Evolutionary conservation across 2,113 vertebrate genomes (phyloP).

Genomic region (Ctenodactylus gundi): DNA sequence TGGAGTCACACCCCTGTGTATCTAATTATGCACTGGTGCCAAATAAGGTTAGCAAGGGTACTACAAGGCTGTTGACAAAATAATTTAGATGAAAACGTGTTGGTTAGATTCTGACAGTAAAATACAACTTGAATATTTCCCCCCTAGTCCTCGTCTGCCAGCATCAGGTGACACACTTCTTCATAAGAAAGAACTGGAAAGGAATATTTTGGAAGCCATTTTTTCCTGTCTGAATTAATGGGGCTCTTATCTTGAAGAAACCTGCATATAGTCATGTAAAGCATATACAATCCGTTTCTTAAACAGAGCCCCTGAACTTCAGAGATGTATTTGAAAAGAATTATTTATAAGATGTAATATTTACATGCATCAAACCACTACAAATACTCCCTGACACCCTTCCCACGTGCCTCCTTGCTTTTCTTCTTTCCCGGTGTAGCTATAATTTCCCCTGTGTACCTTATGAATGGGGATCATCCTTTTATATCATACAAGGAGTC

Average conservation of each 20-base stretch:
- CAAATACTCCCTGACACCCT: conserved; percentile 64
- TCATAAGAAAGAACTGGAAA: conserved; percentile 38
- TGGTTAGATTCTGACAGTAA: conserved; percentile 77
- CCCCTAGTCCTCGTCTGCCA: conserved; percentile 50
- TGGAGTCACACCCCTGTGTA: conserved; percentile 97
- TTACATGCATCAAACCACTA: conserved; percentile 75
- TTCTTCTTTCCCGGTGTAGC: conserved; percentile 58
- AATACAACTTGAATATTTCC: conserved; percentile 72
- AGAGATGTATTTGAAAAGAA: conserved; percentile 60
- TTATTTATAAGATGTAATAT: conserved; percentile 71
- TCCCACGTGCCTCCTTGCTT: conserved; percentile 53
- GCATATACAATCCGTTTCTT: conserved; percentile 59
- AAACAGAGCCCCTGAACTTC: conserved; percentile 65
- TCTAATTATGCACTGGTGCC: conserved; percentile 92
- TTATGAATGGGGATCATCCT: conserved; percentile 68
- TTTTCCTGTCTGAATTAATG: conserved; percentile 53
- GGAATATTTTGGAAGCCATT: conserved; percentile 55
- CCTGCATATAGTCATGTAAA: not conserved
- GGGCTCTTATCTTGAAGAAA: conserved; percentile 47
- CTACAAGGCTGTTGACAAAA: conserved; percentile 88
- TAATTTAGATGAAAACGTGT: conserved; percentile 85
- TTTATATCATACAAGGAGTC: conserved; percentile 60
- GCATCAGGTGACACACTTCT: conserved; percentile 58
- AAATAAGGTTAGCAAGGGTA: conserved; percentile 91
- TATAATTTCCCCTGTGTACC: conserved; percentile 67